A percentile compares a stretch with the other conserved stretches of the same genome.
Conservation (phyloP, 2,888 invertebrate genomes). For the Lysandra bellargus region DNA sequence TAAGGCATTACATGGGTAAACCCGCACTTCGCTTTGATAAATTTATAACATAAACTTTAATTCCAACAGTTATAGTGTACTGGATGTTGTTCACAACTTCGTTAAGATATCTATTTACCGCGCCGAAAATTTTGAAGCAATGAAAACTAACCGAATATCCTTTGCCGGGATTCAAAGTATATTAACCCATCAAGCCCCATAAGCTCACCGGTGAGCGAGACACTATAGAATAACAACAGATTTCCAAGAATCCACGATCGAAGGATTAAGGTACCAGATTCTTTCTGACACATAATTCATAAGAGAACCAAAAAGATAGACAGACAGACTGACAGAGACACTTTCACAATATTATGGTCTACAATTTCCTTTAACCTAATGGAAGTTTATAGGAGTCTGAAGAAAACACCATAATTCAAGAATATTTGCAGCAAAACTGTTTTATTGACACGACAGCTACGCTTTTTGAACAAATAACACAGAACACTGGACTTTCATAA, state of each 20-base stretch:
- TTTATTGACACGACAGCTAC: neutral
- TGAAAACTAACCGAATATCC: neutral
- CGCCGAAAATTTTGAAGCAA: neutral
- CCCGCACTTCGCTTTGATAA: constrained; percentile 10
- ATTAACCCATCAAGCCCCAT: no score
- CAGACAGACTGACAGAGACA: no score
- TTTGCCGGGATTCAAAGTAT: neutral
- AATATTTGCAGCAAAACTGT: neutral
- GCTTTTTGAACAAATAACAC: neutral
- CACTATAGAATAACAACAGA: no score
- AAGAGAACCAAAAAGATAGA: no score
- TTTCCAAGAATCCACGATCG: no score
- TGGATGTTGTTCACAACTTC: neutral
- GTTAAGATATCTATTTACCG: neutral
- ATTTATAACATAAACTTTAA: constrained; percentile 17
- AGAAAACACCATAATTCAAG: neutral
- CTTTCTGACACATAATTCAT: no score
- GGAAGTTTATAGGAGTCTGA: no score
- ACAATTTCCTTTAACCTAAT: neutral
- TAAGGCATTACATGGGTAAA: constrained; percentile 14
- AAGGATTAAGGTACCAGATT: no score
- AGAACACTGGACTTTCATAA: neutral
- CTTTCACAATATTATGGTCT: no score
- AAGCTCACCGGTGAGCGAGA: no score
- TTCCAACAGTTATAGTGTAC: neutral